phyloP scores from a whole-genome alignment of 1,140 invertebrate species.

The Calliphora vicina region DNA sequence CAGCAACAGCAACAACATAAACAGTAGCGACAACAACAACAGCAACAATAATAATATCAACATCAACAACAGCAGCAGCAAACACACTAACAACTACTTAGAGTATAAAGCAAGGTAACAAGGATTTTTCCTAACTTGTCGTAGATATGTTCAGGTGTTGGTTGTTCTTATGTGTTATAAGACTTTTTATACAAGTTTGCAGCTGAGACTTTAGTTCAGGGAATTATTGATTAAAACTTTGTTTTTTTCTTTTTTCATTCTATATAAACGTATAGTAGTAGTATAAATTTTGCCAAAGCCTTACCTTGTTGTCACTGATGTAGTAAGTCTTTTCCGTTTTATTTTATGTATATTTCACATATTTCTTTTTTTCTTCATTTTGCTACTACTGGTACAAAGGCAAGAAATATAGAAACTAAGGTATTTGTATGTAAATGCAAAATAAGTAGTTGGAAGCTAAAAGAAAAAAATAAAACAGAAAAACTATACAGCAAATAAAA shows the following conservation, averaged over 20 bases:
- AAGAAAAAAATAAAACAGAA: not conserved
- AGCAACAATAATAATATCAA: no score
- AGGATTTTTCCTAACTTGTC: not conserved
- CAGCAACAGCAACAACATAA: not conserved
- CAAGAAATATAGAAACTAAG: not conserved
- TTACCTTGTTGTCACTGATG: conserved; percentile 9
- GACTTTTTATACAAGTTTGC: conserved; percentile 6
- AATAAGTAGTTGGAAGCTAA: not conserved
- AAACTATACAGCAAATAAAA: not conserved
- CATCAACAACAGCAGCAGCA: no score
- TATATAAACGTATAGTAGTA: not conserved
- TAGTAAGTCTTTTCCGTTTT: not conserved
- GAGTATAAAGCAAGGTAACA: not conserved
- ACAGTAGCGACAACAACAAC: not conserved
- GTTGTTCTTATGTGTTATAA: conserved; percentile 10
- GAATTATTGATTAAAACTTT: conserved; percentile 17
- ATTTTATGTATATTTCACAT: not conserved
- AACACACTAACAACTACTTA: not conserved
- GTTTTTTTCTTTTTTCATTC: not conserved
- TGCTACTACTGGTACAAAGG: not conserved
- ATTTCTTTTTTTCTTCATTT: no score
- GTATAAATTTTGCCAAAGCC: not conserved
- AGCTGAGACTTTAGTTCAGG: conserved; percentile 12
- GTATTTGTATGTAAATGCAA: not conserved
- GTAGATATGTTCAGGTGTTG: conserved; percentile 9